Conservation (phyloP, 2,113 vertebrate species). For the Tonatia bakeri region DNA sequence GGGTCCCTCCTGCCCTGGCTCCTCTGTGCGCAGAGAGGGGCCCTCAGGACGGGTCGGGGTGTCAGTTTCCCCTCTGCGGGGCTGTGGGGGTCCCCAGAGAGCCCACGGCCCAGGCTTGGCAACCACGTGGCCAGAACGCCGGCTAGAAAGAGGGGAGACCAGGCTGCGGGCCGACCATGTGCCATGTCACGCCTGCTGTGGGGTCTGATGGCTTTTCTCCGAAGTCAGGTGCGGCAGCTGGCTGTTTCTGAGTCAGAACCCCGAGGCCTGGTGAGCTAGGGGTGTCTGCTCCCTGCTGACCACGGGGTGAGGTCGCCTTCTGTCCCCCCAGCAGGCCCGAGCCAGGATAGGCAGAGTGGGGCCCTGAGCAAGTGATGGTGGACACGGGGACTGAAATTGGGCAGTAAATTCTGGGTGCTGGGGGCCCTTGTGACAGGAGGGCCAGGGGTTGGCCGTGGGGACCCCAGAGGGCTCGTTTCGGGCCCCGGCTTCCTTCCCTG, state of each 20-base stretch:
- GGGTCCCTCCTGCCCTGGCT: not conserved
- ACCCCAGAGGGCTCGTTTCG: not conserved
- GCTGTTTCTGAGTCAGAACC: not conserved
- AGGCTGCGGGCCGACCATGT: too few species aligned
- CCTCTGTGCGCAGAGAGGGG: accelerated
- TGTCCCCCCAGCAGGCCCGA: not conserved
- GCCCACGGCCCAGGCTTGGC: not conserved
- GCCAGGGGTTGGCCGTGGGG: not conserved
- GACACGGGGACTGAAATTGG: too few species aligned
- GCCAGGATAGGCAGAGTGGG: not conserved
- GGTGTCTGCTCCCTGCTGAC: not conserved
- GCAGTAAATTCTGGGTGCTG: not conserved
- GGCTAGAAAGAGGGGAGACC: not conserved
- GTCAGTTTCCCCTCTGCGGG: not conserved
- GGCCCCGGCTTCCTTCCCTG: not conserved
- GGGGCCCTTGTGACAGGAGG: not conserved
- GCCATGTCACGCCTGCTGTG: accelerated
- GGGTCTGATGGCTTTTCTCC: not conserved
- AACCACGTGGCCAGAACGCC: too few species aligned
- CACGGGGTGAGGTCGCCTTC: not conserved
- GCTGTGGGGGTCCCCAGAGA: not conserved
- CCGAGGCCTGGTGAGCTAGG: accelerated
- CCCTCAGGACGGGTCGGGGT: accelerated
- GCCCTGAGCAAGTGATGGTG: not conserved
- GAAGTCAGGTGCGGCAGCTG: not conserved